Evolutionary conservation across 2,797 vertebrate genomes (phyloP).

Genomic region (Ctenopoma multispine): DNA sequence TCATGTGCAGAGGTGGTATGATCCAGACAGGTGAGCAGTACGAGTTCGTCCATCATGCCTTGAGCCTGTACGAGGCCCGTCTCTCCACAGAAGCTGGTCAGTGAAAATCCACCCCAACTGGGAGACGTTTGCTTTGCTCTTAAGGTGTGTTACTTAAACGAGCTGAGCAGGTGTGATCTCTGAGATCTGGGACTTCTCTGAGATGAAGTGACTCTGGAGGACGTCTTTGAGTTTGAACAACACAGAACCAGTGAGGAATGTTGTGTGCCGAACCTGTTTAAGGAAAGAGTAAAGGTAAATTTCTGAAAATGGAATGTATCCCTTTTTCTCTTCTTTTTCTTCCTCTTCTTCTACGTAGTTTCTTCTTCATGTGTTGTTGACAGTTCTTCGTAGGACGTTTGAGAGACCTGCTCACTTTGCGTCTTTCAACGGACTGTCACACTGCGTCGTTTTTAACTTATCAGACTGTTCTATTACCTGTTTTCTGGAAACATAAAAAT

Average conservation of each 20-base stretch:
- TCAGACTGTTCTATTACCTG: conserved; percentile 31
- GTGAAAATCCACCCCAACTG: conserved; percentile 71
- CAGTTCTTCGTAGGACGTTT: conserved; percentile 24
- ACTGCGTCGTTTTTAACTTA: conserved; percentile 34
- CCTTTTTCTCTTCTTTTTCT: conserved; percentile 51
- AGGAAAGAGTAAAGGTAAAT: conserved; percentile 51
- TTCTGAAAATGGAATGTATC: conserved; percentile 82
- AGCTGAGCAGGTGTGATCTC: conserved; percentile 58
- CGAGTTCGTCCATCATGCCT: conserved; percentile 96
- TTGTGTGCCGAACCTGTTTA: conserved; percentile 47
- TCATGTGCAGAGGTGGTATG: conserved; percentile 92
- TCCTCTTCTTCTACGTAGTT: conserved; percentile 37
- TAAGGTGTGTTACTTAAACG: conserved; percentile 55
- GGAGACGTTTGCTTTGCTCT: conserved; percentile 12
- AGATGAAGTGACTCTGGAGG: conserved; percentile 39
- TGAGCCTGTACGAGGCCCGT: conserved; percentile 91
- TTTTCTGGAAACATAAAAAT: conserved; percentile 36
- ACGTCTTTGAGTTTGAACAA: conserved; percentile 57
- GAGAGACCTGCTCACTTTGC: conserved; percentile 24
- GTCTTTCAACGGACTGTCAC: conserved; percentile 17
- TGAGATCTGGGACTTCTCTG: conserved; percentile 8
- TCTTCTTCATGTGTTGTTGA: conserved; percentile 38
- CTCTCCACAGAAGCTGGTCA: conserved; percentile 88
- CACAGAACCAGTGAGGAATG: conserved; percentile 43
- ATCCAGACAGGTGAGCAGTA: conserved; percentile 98